Percentiles rank a stretch among this genome's conserved stretches.
Conservation (phyloP, 35 echinoderm and acorn worm species). For the Apostichopus japonicus region DNA sequence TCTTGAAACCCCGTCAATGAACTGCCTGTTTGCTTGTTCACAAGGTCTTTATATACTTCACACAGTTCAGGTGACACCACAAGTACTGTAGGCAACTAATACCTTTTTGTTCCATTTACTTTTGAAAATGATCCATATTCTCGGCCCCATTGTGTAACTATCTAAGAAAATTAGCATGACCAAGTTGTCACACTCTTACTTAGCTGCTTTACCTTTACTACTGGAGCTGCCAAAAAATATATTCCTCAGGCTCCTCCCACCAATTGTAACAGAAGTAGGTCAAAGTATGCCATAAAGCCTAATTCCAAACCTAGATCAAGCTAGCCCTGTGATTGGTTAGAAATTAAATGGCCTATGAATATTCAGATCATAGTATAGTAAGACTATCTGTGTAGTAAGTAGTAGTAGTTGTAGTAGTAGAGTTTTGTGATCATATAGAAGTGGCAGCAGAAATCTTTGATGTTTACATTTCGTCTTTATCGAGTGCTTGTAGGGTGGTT, state of each 20-base stretch:
- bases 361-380: neutral
- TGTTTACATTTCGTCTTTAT: conserved; percentile 57
- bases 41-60: conserved; percentile 56
- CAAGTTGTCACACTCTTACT: conserved; percentile 45
- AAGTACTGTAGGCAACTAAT: conserved; percentile 11
- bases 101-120: conserved; percentile 47
- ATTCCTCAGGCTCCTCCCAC: conserved; percentile 7
- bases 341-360: neutral
- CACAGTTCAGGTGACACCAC: conserved; percentile 48
- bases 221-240: conserved; percentile 29
- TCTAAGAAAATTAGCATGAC: conserved; percentile 57
- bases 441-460: conserved; percentile 3
- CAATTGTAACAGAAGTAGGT: conserved; percentile 58
- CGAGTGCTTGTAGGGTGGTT: neutral
- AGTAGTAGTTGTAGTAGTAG: too few species aligned
- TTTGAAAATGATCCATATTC: conserved; percentile 48
- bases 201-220: conserved; percentile 14
- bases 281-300: conserved; percentile 57
- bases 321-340: conserved; percentile 10
- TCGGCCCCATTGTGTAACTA: conserved; percentile 56
- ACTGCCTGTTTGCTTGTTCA: conserved; percentile 52
- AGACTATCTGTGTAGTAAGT: neutral
- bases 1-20: conserved; percentile 24
- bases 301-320: conserved; percentile 48
- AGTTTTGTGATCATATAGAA: conserved; percentile 10